Evolutionary conservation across 1,140 invertebrate species (phyloP).

Genomic region (Temnothorax longispinosus): DNA sequence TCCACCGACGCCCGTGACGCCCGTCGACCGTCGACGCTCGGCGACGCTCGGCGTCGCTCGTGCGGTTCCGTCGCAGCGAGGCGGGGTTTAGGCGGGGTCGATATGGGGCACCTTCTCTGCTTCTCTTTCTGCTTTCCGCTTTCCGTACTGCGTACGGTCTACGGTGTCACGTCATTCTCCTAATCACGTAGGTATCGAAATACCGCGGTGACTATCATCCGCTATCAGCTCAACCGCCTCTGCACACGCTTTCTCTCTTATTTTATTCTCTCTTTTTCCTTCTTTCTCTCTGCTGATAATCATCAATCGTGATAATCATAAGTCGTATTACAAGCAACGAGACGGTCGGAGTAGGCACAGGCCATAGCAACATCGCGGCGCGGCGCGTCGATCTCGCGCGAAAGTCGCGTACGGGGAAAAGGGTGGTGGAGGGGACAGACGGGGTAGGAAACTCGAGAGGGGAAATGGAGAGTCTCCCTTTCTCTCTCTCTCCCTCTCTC

Average conservation of each 20-base stretch:
- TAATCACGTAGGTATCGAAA: constrained; percentile 73
- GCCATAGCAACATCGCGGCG: constrained; percentile 50
- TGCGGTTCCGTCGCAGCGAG: constrained; percentile 74
- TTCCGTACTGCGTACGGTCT: neutral
- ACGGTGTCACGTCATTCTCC: constrained; percentile 72
- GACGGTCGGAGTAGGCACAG: constrained; percentile 34
- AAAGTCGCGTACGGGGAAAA: constrained; percentile 14
- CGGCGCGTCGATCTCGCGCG: constrained; percentile 58
- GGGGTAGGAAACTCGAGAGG: constrained; percentile 28
- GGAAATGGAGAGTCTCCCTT: neutral
- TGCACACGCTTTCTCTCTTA: neutral
- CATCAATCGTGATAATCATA: neutral
- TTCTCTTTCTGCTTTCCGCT: constrained; percentile 70
- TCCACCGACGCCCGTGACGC: neutral
- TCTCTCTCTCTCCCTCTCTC: neutral
- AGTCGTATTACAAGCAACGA: neutral
- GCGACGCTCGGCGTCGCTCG: constrained; percentile 71
- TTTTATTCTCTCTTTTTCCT: constrained; percentile 21
- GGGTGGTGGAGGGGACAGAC: neutral
- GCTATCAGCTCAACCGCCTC: constrained; percentile 59
- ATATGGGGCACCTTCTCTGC: constrained; percentile 79
- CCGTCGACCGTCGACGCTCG: constrained; percentile 67
- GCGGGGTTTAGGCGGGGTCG: constrained; percentile 85
- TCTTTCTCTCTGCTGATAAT: constrained; percentile 14
- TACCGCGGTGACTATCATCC: constrained; percentile 55